phyloP scores from a whole-genome alignment of 2,113 vertebrate genomes.

The Dromaius novaehollandiae region DNA sequence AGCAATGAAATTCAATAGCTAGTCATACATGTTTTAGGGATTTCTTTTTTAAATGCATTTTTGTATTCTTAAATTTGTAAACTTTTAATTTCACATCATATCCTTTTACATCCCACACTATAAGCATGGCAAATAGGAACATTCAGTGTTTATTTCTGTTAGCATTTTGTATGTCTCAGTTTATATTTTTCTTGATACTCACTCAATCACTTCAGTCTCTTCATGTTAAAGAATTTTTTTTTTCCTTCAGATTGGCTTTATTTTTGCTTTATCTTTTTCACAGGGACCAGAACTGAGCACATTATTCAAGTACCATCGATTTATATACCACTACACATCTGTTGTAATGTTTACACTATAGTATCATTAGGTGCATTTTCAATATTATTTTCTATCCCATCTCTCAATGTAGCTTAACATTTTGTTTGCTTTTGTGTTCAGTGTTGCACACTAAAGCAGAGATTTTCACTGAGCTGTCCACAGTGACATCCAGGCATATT shows the following conservation, averaged over 20 bases:
- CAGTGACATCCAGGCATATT: constrained; percentile 12
- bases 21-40: not conserved
- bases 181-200: not conserved
- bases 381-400: not conserved
- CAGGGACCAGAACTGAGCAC: not conserved
- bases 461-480: constrained; percentile 7
- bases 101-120: not conserved
- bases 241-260: not conserved
- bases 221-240: not conserved
- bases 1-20: not conserved
- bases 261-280: not conserved
- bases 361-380: constrained; percentile 18
- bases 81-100: not conserved
- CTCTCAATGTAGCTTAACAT: not conserved
- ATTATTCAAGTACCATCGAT: not conserved
- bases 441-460: not conserved
- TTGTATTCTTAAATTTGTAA: not conserved
- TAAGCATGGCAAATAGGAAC: not conserved
- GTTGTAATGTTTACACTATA: not conserved
- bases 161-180: not conserved
- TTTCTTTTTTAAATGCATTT: not conserved
- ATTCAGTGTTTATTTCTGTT: not conserved
- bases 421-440: constrained; percentile 35
- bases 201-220: not conserved
- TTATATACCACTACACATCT: not conserved